Evolutionary conservation across 2,797 vertebrate species (phyloP).

Genomic region (Paratrypauchen microcephalus): DNA sequence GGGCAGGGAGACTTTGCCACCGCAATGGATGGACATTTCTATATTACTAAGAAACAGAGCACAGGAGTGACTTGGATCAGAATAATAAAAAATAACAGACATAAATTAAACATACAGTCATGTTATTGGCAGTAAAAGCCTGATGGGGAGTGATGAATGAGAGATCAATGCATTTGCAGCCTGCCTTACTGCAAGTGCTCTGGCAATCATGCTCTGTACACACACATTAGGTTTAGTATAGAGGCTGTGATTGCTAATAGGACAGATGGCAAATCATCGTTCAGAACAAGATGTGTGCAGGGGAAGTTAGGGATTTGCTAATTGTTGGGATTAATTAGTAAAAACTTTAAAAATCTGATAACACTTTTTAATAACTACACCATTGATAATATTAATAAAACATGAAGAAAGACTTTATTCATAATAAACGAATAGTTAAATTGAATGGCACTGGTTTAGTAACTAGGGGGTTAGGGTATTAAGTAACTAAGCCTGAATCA

Average conservation of each 20-base stretch:
- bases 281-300: slow-evolving; percentile 31
- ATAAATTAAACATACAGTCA: slow-evolving; percentile 41
- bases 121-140: slow-evolving; percentile 45
- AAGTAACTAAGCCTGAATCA: too few relatives aligned
- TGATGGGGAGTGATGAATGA: slow-evolving; percentile 17
- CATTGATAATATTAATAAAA: slow-evolving; percentile 19
- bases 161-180: slow-evolving; percentile 39
- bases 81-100: background rate
- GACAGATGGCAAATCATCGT: slow-evolving; percentile 32
- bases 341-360: slow-evolving; percentile 19
- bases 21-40: slow-evolving; percentile 31
- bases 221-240: slow-evolving; percentile 28
- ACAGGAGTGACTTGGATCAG: slow-evolving; percentile 26
- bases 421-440: background rate
- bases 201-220: slow-evolving; percentile 17
- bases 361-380: too few relatives aligned
- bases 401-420: background rate
- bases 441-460: too few relatives aligned
- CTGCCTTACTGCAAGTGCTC: slow-evolving; percentile 38
- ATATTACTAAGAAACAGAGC: slow-evolving; percentile 23
- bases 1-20: slow-evolving; percentile 47
- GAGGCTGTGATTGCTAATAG: slow-evolving; percentile 44
- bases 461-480: too few relatives aligned
- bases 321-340: slow-evolving; percentile 19
- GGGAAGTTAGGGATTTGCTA: slow-evolving; percentile 39